These are phyloP conservation scores for Hyaena hyaena DNA, from an alignment of 2,113 vertebrate species.

Conservation along the genomic window DNA sequence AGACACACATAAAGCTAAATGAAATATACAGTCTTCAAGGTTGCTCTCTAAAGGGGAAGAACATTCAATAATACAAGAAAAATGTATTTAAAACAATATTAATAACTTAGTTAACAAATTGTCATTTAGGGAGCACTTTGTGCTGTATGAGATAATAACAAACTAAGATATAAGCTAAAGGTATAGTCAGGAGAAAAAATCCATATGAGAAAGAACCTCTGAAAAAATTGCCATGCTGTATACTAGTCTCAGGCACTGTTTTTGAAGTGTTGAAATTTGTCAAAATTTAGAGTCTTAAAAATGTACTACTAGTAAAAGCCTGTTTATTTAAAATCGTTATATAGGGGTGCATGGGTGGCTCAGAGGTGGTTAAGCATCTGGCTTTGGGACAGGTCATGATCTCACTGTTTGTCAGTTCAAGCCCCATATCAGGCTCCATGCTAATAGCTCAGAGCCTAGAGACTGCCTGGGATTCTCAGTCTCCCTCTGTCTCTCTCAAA, in stretches of 20 bases:
- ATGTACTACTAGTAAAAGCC: neutral
- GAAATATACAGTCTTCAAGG: neutral
- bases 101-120: neutral
- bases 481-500: too few species aligned
- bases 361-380: too few species aligned
- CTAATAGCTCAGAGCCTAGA: too few species aligned
- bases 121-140: constrained; percentile 12
- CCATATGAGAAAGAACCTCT: neutral
- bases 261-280: neutral
- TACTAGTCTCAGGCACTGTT: neutral
- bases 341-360: neutral
- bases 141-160: constrained; percentile 5
- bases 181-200: neutral
- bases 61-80: neutral
- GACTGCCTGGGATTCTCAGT: too few species aligned
- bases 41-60: neutral
- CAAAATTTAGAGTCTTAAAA: constrained; percentile 28
- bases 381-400: too few species aligned
- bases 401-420: too few species aligned
- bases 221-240: neutral
- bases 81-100: constrained; percentile 11
- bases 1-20: neutral
- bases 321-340: neutral
- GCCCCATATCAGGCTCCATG: too few species aligned
- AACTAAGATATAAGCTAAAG: neutral